phyloP scores from a whole-genome alignment of 35 echinoderm and acorn worm species.

The Ptychodera flava region DNA sequence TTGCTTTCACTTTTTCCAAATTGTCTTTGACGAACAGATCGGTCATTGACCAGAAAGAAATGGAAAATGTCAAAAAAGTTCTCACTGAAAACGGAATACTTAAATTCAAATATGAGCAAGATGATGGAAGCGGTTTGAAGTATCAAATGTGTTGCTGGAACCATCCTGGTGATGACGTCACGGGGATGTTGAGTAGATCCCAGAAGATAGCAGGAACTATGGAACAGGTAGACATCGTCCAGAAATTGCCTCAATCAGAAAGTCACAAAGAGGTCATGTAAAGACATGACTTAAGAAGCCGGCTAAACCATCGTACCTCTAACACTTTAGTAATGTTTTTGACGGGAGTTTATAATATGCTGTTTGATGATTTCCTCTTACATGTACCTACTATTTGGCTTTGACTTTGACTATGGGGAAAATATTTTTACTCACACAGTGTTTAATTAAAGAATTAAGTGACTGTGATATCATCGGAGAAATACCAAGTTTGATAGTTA shows the following conservation, averaged over 20 bases:
- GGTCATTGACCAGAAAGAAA: neutral
- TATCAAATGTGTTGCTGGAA: conserved; percentile 7
- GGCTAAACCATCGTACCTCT: too few species aligned
- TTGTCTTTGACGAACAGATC: conserved; percentile 11
- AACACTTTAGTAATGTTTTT: too few species aligned
- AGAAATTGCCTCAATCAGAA: neutral
- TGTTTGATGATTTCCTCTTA: too few species aligned
- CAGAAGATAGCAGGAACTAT: conserved; percentile 6
- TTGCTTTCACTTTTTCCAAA: too few species aligned
- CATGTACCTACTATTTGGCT: too few species aligned
- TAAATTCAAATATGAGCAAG: neutral
- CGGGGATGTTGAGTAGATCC: conserved; percentile 6
- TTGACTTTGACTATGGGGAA: too few species aligned
- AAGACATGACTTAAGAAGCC: too few species aligned
- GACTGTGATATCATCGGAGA: too few species aligned
- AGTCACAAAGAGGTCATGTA: neutral
- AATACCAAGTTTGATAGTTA: too few species aligned
- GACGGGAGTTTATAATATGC: too few species aligned
- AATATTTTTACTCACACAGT: too few species aligned
- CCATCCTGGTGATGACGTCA: conserved; percentile 25
- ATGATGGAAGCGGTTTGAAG: conserved; percentile 12
- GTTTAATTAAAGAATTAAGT: too few species aligned
- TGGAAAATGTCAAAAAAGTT: neutral
- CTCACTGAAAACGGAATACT: neutral
- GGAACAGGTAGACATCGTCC: neutral